Base-by-base conservation (phyloP, 1,140 invertebrate genomes). In the Zaprionus ornatus region DNA sequence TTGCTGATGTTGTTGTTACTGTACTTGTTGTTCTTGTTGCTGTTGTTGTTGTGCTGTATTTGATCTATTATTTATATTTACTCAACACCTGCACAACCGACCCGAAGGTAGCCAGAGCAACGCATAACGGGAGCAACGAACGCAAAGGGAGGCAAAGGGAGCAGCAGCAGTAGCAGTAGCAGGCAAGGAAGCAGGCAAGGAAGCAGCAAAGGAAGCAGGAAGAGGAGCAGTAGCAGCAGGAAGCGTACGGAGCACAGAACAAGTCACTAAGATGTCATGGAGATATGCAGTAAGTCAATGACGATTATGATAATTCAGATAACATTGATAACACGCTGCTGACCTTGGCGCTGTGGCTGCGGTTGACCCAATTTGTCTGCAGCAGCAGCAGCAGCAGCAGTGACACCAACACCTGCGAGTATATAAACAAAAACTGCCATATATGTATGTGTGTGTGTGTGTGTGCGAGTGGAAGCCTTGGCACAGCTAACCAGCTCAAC, bases 211-310 rank as follows among this genome's bases (percentile, higher is more conserved):
- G 37, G 37, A 23, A 62, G 17, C 9, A 23, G 50, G 2, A 56
- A 19, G 4, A 37, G 62, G 12, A 52, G 45, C 21, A 56, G 64
- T 15, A 42, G 50, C 56, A 21, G 56, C 52, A 63, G 73, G 37
- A 59, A 63, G 15, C 64, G 23, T 35, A 61, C 50, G 13, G 23
- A 56, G 76, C 42, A 70, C 42, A 67, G 55, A 55, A 66, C 65
- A 86, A 72, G 19, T 59, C 37, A 64, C 54, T 52, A 80, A 91
- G 83, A 91, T 91, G 88, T 91, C 88, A 91, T 91, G 88, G 88
- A 91, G 88, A 91, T 91, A 91, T 88, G 87, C 88, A 83, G 88
- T 91, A 82, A 79, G 88, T 84, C 21, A 66, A 82, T 23, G 45
- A 50, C 13, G 66, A 60, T 83, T 77, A 57, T 83, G 60, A 32